phyloP scores from a whole-genome alignment of 2,888 invertebrate species.

The Hydraecia micacea region DNA sequence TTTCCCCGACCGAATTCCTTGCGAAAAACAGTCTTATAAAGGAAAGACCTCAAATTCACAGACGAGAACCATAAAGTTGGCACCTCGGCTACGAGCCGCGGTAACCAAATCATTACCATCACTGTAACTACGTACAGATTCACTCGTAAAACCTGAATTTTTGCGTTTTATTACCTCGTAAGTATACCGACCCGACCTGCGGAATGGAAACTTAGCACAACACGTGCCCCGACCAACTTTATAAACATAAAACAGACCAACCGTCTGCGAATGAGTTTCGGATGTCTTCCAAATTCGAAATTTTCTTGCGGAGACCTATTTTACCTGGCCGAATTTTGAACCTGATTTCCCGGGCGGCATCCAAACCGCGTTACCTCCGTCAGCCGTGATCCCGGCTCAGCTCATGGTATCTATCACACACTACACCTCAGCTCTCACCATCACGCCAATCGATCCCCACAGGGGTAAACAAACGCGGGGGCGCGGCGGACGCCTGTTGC shows the following conservation, averaged over 20 bases:
- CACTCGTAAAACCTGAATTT: conserved; percentile 79
- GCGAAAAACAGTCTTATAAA: conserved; percentile 59
- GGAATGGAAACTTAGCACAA: conserved; percentile 59
- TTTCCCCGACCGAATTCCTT: conserved; percentile 42
- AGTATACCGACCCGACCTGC: conserved; percentile 69
- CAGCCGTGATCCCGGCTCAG: conserved; percentile 52
- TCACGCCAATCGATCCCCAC: conserved; percentile 75
- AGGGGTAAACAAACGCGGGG: conserved; percentile 82
- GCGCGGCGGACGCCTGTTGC: conserved; percentile 87
- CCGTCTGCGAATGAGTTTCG: conserved; percentile 35
- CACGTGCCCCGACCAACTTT: conserved; percentile 59
- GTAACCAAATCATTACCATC: conserved; percentile 76
- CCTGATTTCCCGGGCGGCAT: conserved; percentile 57
- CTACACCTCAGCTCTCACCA: conserved; percentile 85
- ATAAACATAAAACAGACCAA: conserved; percentile 53
- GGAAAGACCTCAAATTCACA: conserved; percentile 59
- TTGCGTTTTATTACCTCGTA: conserved; percentile 75
- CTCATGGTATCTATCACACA: conserved; percentile 79
- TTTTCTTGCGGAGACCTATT: conserved; percentile 63
- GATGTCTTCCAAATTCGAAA: conserved; percentile 41
- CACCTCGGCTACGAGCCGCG: conserved; percentile 68
- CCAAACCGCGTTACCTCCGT: conserved; percentile 59
- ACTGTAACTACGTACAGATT: conserved; percentile 76
- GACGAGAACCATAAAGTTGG: conserved; percentile 70
- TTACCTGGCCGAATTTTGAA: conserved; percentile 71